Conservation (phyloP, 2,888 invertebrate genomes). For the Ditula angustiorana region DNA sequence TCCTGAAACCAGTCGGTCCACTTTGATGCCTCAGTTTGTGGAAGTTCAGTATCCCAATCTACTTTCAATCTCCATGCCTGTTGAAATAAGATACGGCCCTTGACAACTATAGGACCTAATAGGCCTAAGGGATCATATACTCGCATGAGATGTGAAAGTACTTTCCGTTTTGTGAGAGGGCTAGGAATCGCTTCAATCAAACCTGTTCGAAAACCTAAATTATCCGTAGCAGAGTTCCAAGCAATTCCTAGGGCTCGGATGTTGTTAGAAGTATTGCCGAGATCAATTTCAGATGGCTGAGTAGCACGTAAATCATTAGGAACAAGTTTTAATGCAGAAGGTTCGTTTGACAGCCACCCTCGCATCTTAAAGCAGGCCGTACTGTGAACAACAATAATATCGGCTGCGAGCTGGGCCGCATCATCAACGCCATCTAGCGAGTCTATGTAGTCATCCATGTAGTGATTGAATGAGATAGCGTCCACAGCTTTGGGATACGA, state of each 20-base stretch:
- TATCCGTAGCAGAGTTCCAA: neutral
- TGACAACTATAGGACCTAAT: conserved; percentile 3
- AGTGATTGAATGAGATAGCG: too few relatives aligned
- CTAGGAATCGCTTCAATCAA: neutral
- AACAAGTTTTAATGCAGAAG: neutral
- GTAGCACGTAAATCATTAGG: neutral
- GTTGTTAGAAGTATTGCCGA: neutral
- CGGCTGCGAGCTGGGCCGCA: conserved; percentile 2
- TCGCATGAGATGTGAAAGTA: conserved; percentile 3
- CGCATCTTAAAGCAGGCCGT: conserved; percentile 13
- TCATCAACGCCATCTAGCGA: conserved; percentile 4
- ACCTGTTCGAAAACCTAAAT: too few relatives aligned
- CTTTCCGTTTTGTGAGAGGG: conserved; percentile 1
- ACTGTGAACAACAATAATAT: neutral
- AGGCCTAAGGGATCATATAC: conserved; percentile 8
- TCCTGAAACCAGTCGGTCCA: conserved; percentile 8
- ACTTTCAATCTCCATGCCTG: neutral
- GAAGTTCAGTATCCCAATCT: conserved; percentile 2
- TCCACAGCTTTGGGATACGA: too few relatives aligned
- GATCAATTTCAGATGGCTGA: neutral
- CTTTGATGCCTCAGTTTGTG: neutral
- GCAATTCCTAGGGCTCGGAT: conserved; percentile 6
- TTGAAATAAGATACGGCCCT: neutral
- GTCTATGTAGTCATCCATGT: too few relatives aligned
- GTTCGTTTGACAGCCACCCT: neutral